phyloP scores from a whole-genome alignment of 2,888 invertebrate genomes.

The Drosophila fungiperda region DNA sequence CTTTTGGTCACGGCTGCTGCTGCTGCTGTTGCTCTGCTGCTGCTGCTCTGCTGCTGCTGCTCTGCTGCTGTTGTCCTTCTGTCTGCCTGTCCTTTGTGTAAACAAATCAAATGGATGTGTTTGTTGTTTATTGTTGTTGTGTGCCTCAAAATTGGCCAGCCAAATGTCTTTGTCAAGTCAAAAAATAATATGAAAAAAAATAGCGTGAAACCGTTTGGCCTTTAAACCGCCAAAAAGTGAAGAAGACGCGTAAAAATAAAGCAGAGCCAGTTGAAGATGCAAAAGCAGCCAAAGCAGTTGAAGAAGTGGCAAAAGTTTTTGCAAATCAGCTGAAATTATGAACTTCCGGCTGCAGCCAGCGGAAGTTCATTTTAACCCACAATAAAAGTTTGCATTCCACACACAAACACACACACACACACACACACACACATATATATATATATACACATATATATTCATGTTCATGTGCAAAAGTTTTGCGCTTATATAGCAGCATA shows the following conservation, averaged over 20 bases:
- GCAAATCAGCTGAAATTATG: slow-evolving; percentile 82
- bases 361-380: slow-evolving; percentile 82
- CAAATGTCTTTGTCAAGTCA: slow-evolving; percentile 78
- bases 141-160: slow-evolving; percentile 68
- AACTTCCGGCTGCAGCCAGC: slow-evolving; percentile 77
- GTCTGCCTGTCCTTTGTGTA: slow-evolving; percentile 56
- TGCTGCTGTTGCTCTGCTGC: slow-evolving; percentile 53
- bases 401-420: slow-evolving; percentile 33
- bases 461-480: slow-evolving; percentile 80
- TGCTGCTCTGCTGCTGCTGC: slow-evolving; percentile 40
- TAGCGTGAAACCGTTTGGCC: slow-evolving; percentile 66
- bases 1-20: slow-evolving; percentile 74
- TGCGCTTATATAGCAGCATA: slow-evolving; percentile 77
- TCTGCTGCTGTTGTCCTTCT: slow-evolving; percentile 5
- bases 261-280: neutral
- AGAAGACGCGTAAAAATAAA: slow-evolving; percentile 22
- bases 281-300: slow-evolving; percentile 9
- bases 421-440: slow-evolving; percentile 31
- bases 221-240: slow-evolving; percentile 58
- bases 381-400: slow-evolving; percentile 78
- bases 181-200: slow-evolving; percentile 2
- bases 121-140: slow-evolving; percentile 49
- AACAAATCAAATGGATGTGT: slow-evolving; percentile 76
- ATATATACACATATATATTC: slow-evolving; percentile 50
- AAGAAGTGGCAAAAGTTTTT: slow-evolving; percentile 66